A percentile compares a stretch with the other conserved stretches of the same genome.
Evolutionary conservation across 2,113 vertebrate species (phyloP).

Genomic region (Vulpes lagopus): DNA sequence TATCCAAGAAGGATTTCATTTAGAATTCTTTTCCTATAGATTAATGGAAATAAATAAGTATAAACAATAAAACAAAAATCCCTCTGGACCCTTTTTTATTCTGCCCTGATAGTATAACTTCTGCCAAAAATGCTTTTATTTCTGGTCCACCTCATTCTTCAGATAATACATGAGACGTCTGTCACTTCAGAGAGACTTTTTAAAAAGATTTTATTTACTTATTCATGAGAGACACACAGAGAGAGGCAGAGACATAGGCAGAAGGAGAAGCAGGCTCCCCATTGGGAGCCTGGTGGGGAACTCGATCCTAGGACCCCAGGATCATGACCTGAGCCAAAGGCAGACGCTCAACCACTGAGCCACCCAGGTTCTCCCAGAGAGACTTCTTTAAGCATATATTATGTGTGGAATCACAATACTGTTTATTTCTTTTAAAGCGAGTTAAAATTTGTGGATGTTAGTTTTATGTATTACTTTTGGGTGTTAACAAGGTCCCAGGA

Average conservation of each 20-base stretch:
- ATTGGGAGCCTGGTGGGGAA: too few species aligned
- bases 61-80: slow-evolving; percentile 47
- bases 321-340: too few species aligned
- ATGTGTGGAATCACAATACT: neutral
- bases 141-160: slow-evolving; percentile 20
- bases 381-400: neutral
- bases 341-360: too few species aligned
- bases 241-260: too few species aligned
- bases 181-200: neutral
- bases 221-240: too few species aligned
- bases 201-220: too few species aligned
- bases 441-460: neutral
- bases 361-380: neutral
- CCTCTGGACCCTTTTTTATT: neutral
- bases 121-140: slow-evolving; percentile 52
- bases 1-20: neutral
- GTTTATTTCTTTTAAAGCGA: neutral
- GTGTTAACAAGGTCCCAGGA: neutral
- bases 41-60: slow-evolving; percentile 23
- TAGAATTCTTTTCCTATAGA: slow-evolving; percentile 41
- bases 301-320: too few species aligned
- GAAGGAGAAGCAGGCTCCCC: too few species aligned
- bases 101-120: neutral
- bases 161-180: neutral
- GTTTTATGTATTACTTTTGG: neutral